phyloP scores from a whole-genome alignment of 2,113 vertebrate species.

The Cyanistes caeruleus region DNA sequence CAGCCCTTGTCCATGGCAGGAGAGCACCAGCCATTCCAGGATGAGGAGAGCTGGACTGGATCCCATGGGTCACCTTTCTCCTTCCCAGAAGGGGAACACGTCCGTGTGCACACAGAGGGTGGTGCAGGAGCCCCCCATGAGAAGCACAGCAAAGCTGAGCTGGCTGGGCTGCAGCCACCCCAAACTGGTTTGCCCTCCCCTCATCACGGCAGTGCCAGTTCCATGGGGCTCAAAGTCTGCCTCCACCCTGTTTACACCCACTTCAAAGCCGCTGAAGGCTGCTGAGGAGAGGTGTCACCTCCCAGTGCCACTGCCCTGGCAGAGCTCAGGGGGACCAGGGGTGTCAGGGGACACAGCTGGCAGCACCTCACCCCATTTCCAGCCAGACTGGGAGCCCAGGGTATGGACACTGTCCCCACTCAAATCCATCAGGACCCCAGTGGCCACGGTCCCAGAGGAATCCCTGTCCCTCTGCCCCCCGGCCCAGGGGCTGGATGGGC shows the following conservation, averaged over 20 bases:
- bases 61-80: background rate
- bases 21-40: background rate
- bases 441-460: rapidly evolving
- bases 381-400: rapidly evolving
- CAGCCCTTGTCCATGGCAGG: background rate
- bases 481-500: background rate
- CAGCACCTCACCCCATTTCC: background rate
- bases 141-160: background rate
- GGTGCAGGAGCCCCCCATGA: rapidly evolving
- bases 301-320: background rate
- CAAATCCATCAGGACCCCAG: background rate
- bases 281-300: background rate
- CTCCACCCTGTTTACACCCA: background rate
- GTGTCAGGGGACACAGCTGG: rapidly evolving
- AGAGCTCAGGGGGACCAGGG: background rate
- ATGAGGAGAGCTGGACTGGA: background rate
- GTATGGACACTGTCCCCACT: background rate
- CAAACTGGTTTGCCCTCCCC: background rate
- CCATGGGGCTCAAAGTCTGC: constrained; percentile 48
- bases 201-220: rapidly evolving
- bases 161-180: background rate
- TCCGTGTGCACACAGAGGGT: rapidly evolving
- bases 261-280: background rate
- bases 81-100: rapidly evolving
- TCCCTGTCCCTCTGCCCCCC: background rate